Evolutionary conservation across 2,888 invertebrate genomes (phyloP).

Genomic region (Tenthredo distinguenda): DNA sequence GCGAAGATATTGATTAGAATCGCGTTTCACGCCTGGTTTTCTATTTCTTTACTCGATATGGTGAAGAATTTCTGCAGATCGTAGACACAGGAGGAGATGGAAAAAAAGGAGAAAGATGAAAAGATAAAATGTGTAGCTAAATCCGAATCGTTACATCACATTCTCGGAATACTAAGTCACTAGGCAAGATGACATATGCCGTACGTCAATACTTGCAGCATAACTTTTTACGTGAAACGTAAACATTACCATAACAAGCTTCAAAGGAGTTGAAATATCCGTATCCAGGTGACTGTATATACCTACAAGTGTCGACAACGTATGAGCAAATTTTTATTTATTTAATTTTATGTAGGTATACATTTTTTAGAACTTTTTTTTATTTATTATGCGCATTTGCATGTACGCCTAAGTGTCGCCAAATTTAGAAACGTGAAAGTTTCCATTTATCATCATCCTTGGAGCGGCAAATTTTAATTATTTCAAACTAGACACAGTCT

Average conservation of each 20-base stretch:
- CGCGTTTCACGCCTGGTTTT: background rate
- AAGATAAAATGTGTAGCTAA: background rate
- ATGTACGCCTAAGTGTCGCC: constrained; percentile 35
- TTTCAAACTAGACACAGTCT: background rate
- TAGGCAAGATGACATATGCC: constrained; percentile 4
- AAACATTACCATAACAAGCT: constrained; percentile 47
- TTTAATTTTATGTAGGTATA: background rate
- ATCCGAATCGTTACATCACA: constrained; percentile 36
- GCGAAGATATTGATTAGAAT: constrained; percentile 31
- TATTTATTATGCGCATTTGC: constrained; percentile 6
- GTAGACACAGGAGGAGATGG: background rate
- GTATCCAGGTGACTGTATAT: background rate
- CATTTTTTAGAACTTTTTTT: background rate
- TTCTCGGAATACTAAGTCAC: constrained; percentile 33
- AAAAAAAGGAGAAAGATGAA: background rate
- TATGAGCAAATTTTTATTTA: background rate
- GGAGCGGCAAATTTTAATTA: constrained; percentile 26
- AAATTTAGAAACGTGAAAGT: constrained; percentile 46
- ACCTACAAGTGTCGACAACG: background rate
- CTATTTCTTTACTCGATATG: background rate
- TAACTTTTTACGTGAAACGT: constrained; percentile 29
- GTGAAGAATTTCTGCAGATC: constrained; percentile 2
- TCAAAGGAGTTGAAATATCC: constrained; percentile 5
- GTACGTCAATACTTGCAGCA: constrained; percentile 14
- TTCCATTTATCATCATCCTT: constrained; percentile 1